Evolutionary conservation across 2,888 invertebrate species (phyloP).

Genomic region (Aporophyla lueneburgensis): DNA sequence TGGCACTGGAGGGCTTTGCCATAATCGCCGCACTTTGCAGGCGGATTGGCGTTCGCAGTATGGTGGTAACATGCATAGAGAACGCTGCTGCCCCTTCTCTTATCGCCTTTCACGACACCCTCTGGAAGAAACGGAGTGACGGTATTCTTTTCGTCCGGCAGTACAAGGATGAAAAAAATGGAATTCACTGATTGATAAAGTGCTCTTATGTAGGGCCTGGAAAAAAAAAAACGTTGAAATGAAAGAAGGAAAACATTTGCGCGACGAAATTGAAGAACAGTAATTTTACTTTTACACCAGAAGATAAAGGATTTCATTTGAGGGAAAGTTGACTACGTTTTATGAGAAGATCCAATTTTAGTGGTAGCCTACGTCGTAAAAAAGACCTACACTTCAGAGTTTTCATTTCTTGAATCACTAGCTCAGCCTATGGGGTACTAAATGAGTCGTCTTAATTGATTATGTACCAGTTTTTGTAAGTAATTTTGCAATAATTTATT

Average conservation of each 20-base stretch:
- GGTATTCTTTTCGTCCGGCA: too few species aligned
- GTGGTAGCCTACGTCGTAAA: constrained; percentile 40
- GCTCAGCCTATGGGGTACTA: neutral
- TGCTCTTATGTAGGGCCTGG: neutral
- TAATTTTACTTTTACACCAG: constrained; percentile 39
- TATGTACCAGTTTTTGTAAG: neutral
- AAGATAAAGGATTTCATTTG: constrained; percentile 42
- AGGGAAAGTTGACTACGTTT: constrained; percentile 39
- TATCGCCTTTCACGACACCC: too few species aligned
- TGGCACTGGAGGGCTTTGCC: too few species aligned
- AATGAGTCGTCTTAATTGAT: constrained; percentile 1
- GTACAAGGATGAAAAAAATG: too few species aligned
- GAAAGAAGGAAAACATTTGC: constrained; percentile 3
- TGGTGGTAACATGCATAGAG: too few species aligned
- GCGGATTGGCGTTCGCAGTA: too few species aligned
- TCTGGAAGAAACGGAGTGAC: too few species aligned
- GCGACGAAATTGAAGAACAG: constrained; percentile 21
- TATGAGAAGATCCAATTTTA: constrained; percentile 34
- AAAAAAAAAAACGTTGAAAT: neutral
- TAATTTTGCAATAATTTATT: neutral
- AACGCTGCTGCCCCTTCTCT: too few species aligned
- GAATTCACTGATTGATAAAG: neutral
- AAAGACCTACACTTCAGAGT: constrained; percentile 5
- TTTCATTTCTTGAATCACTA: constrained; percentile 32
- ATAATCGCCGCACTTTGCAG: too few species aligned